Evolutionary conservation across 2,113 vertebrate species (phyloP), one percentile per base, ranked within the genome.

Genomic region (Pseudorasbora parva): DNA sequence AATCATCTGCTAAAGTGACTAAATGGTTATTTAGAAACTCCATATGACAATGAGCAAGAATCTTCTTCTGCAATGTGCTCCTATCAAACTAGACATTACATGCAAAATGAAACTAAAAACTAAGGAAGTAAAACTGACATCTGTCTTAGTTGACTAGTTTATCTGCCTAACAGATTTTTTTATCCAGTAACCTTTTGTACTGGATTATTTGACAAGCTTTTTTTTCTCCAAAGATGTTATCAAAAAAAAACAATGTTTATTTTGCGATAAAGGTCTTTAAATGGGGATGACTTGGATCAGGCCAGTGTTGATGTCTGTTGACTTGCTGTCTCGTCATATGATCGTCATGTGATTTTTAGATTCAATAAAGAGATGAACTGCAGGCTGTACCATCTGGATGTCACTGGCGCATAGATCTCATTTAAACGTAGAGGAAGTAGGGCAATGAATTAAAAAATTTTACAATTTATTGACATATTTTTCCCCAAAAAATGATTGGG

Each of bases 301-400:
- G 47, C 45, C 10, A 30, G 72, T 49, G 72, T 49, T 74, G 14
- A n/a, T 19, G 23, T 74, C 25, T 30, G 37, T 71, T 12, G 66
- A 59, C 45, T n/a, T 14, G 6, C n/a, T 43, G 9, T 62, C 15
- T 25, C 8, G 75, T 89, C 85, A 84, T 71, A 87, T 64, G 78
- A 84, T 82, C 72, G 27, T 45, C 57, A 86, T 17, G 80, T 62
- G 8, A 66, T 69, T 82, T 49, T 85, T 11, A 23, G 47, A 75
- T 75, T 75, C 47, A 54, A 45, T 71, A 45, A 71, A 71, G 47
- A 51, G 3, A 27, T 75, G 8, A 54, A 27, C 33, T 54, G 47
- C 15, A 23, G 47, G 3, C 17, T 75, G 47, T 27, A 9, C 72
- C 47, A 51, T 30, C 25, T 75, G 68, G 41, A 4, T 23, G 5